Evolutionary conservation across 2,888 invertebrate species (phyloP).

Genomic region (Drosophila ustulata): DNA sequence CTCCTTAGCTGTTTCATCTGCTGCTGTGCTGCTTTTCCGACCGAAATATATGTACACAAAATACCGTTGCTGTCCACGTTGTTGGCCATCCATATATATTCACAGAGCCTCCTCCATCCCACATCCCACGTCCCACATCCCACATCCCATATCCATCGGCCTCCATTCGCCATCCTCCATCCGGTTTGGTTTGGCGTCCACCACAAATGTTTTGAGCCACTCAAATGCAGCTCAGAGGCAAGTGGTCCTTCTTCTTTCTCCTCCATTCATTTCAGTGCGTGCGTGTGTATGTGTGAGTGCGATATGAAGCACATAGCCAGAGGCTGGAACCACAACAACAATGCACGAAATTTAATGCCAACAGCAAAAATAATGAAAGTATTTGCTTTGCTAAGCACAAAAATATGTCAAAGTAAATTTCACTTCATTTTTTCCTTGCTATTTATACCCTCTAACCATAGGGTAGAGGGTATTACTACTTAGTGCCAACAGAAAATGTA

Average conservation of each 20-base stretch:
- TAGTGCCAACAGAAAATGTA: too few species aligned
- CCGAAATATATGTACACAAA: conserved; percentile 24
- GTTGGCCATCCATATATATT: conserved; percentile 25
- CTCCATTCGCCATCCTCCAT: not conserved
- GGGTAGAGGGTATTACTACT: too few species aligned
- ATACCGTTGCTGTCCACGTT: conserved; percentile 50
- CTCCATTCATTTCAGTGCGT: not conserved
- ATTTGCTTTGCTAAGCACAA: conserved; percentile 83
- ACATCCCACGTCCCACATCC: not conserved
- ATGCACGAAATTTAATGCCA: conserved; percentile 79
- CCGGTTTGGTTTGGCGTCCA: conserved; percentile 55
- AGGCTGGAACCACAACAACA: conserved; percentile 60
- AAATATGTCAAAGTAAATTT: conserved; percentile 82
- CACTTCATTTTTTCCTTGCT: conserved; percentile 68
- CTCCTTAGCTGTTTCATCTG: not conserved
- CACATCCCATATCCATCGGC: not conserved
- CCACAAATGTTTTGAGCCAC: conserved; percentile 78
- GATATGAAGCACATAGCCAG: conserved; percentile 52
- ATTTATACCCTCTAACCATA: too few species aligned
- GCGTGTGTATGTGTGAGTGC: conserved; percentile 30
- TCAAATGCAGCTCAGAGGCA: conserved; percentile 72
- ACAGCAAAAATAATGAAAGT: conserved; percentile 82
- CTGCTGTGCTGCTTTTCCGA: not conserved
- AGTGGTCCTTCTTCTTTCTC: conserved; percentile 28
- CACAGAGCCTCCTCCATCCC: not conserved